Base-by-base conservation (phyloP, 1,140 invertebrate species). In the Trachelipus rathkii region DNA sequence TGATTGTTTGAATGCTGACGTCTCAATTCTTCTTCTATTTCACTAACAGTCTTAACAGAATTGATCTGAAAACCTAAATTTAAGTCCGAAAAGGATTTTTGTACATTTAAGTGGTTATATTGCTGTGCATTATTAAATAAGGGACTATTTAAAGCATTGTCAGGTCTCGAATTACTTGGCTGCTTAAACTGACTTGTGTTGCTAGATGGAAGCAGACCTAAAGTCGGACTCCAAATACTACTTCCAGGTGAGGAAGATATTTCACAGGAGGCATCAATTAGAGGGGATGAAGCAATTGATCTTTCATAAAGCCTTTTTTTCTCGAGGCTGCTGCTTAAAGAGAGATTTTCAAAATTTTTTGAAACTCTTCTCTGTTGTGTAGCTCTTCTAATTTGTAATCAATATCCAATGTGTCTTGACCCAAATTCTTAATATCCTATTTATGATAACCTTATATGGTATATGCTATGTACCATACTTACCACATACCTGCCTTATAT, bases 21-120 rank as follows among this genome's bases (percentile, higher is more conserved):
- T 23, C 77, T 78, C 77, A 81, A 67, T 45, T 81, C 79, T 72
- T 77, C 75, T 72, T 81, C 79, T n/a, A 81, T 44, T 23, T 81
- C 79, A 10, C 70, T 76, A 19, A 81, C 79, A 50, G 79, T 78
- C 75, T 81, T 81, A 33, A 81, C 50, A n/a, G 77, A 60, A 60
- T 1, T 3, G 50, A 13, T 19, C 11, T 19, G 50, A 15, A 60
- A 60, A 60, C 50, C 50, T 19, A 60, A 60, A 60, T 19, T 60
- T 13, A 60, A 60, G 19, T 60, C 50, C 8, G 50, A 19, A 8
- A 60, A 8, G 2, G 33, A 33, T 33, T 33, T 33, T 33, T 33
- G 33, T 33, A 33, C 33, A 33, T 33, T 33, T 33, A 6, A 33
- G 33, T 33, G 33, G 33, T 33, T 33, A 6, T 33, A 33, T 33